Base-by-base conservation (phyloP, 64 coral and sea anemone species). In the Actinia equina region DNA sequence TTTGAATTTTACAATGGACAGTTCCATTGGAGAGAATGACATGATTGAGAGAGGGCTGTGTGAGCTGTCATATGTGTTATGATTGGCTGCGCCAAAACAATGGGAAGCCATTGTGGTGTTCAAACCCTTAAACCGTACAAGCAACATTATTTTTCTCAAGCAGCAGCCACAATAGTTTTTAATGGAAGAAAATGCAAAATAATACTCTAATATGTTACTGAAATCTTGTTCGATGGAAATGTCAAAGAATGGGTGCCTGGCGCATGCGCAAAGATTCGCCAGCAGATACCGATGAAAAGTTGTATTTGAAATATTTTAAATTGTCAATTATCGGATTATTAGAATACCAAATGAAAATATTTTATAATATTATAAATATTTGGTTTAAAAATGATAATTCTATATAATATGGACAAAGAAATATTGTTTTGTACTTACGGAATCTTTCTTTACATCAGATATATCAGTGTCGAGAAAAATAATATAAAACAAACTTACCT, bases 61-160 rank as follows among this genome's bases (percentile, higher is more conserved):
- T 14, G 25, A 41, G 69, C 41, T 41, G 69, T 41, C 8, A n/a
- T n/a, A 74, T 14, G 12, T 41, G 69, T 74, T 74, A 74, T 74
- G 69, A 74, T 74, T 74, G 69, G 69, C n/a, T 74, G 69, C 27
- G 41, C 12, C 7, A 67, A 74, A 74, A 74, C 69, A 74, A 74
- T 74, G 3, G 69, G 15, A 74, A 42, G 0, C 69, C 69, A 74
- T 41, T 74, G 37, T 8, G 41, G 69, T 74, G 69, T 14, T 7
- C 54, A 56, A 56, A 56, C n/a, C n/a, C n/a, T n/a, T n/a, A n/a
- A n/a, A n/a, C n/a, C n/a, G n/a, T n/a, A n/a, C n/a, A n/a, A n/a
- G n/a, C n/a, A n/a, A n/a, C n/a, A n/a, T n/a, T n/a, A n/a, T n/a
- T n/a, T n/a, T n/a, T 65, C 5, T 1, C n/a, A n/a, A 65, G n/a